Evolutionary conservation across 2,113 vertebrate species (phyloP).

Genomic region (Amphilophus citrinellus): DNA sequence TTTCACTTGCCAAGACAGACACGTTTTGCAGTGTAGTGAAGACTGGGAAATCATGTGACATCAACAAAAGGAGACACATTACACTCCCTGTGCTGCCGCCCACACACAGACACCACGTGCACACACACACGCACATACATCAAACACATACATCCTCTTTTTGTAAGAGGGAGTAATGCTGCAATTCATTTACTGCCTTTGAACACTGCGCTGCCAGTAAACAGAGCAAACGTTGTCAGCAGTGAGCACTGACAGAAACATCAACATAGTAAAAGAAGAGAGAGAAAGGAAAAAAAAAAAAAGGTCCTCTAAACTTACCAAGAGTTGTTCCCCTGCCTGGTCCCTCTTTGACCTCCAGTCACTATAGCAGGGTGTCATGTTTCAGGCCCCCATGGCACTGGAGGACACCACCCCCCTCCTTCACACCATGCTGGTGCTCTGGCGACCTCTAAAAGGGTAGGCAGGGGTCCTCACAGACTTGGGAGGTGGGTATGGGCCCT

Average conservation of each 20-base stretch:
- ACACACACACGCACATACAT: slow-evolving; percentile 32
- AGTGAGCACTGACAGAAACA: slow-evolving; percentile 49
- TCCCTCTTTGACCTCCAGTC: slow-evolving; percentile 63
- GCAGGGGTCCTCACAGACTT: slow-evolving; percentile 62
- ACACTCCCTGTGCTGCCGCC: slow-evolving; percentile 30
- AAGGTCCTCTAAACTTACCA: slow-evolving; percentile 54
- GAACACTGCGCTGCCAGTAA: slow-evolving; percentile 68
- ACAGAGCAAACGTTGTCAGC: slow-evolving; percentile 66
- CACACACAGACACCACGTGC: slow-evolving; percentile 52
- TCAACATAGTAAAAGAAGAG: slow-evolving; percentile 47
- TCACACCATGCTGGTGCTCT: slow-evolving; percentile 79
- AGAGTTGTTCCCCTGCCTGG: slow-evolving; percentile 67
- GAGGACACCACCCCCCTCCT: slow-evolving; percentile 61
- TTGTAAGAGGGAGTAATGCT: slow-evolving; percentile 53
- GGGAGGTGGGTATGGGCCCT: slow-evolving; percentile 43
- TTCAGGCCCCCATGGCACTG: slow-evolving; percentile 63
- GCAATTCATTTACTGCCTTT: slow-evolving; percentile 70
- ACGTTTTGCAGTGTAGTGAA: slow-evolving; percentile 60
- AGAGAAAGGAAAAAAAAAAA: background rate
- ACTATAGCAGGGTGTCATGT: slow-evolving; percentile 71
- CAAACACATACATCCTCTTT: slow-evolving; percentile 57
- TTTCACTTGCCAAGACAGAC: slow-evolving; percentile 15
- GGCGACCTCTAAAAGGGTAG: slow-evolving; percentile 68
- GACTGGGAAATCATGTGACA: slow-evolving; percentile 76
- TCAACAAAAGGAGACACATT: slow-evolving; percentile 70